Conservation (phyloP, 37 sponge, comb jelly and placozoan species). For the Eunapius fragilis region DNA sequence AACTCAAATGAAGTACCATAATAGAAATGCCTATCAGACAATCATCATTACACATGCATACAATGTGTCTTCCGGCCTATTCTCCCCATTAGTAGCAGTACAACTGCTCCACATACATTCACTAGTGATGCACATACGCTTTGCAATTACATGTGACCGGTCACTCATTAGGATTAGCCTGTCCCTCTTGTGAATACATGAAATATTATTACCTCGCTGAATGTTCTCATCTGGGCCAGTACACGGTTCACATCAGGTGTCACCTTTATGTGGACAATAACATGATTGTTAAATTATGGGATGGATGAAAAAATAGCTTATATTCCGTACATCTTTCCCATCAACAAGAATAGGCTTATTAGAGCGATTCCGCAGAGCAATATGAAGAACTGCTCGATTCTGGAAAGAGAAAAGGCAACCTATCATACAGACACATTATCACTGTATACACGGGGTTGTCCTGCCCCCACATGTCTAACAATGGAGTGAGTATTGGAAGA, state of each 20-base stretch:
- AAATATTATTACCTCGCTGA: slow-evolving; percentile 67
- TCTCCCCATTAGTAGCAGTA: no score
- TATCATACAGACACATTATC: neutral
- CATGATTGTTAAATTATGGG: neutral
- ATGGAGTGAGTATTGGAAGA: no score
- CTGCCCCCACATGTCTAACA: neutral
- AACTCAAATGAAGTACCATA: no score
- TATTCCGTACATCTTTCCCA: slow-evolving; percentile 85
- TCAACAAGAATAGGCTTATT: slow-evolving; percentile 93
- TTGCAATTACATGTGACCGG: no score
- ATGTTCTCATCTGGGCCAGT: slow-evolving; percentile 86
- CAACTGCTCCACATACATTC: no score
- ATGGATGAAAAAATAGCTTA: neutral
- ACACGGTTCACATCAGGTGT: slow-evolving; percentile 93
- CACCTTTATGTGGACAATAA: slow-evolving; percentile 45
- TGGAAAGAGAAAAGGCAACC: neutral
- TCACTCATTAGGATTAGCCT: no score
- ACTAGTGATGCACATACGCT: no score
- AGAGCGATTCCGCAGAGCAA: slow-evolving; percentile 93
- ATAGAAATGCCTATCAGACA: no score
- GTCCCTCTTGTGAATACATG: no score
- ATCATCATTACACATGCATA: no score
- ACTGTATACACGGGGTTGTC: neutral
- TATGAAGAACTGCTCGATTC: slow-evolving; percentile 96
- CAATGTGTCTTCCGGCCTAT: no score